Percentiles rank a stretch among this genome's conserved stretches.
Conservation (phyloP, 2,113 vertebrate species). For the Chaetura pelagica region DNA sequence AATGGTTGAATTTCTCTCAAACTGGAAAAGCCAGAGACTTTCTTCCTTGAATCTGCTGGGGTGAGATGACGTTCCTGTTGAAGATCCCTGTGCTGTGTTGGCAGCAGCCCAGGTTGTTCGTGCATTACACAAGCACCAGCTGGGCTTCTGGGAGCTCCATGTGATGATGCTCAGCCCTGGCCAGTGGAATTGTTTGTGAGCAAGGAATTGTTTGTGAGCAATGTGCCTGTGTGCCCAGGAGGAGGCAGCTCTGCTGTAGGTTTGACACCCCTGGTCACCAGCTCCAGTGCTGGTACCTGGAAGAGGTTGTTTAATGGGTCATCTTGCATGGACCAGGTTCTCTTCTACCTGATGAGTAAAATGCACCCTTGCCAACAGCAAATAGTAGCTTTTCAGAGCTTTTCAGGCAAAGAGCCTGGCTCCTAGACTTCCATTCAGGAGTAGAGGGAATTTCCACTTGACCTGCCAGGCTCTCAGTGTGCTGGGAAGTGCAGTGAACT, state of each 20-base stretch:
- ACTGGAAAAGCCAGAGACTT: not conserved
- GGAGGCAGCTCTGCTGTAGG: not conserved
- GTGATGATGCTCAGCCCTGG: not conserved
- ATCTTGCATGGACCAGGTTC: rapidly evolving
- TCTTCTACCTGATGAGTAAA: not conserved
- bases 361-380: not conserved
- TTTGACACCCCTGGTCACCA: rapidly evolving
- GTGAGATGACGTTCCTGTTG: not conserved
- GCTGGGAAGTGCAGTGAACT: not conserved
- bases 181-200: rapidly evolving
- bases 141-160: rapidly evolving
- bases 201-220: not conserved
- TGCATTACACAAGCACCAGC: not conserved
- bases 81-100: not conserved
- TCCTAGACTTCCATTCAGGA: not conserved
- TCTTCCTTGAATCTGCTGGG: rapidly evolving
- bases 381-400: not conserved
- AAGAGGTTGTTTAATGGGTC: not conserved
- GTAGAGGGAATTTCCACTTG: not conserved
- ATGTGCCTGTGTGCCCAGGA: rapidly evolving
- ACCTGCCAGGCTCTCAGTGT: rapidly evolving
- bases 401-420: not conserved
- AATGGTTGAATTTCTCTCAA: not conserved
- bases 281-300: not conserved
- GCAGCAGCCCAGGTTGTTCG: not conserved